A percentile compares a stretch with the other conserved stretches of the same genome.
phyloP scores from a whole-genome alignment of 2,888 invertebrate species.

The Hybos culiciformis region DNA sequence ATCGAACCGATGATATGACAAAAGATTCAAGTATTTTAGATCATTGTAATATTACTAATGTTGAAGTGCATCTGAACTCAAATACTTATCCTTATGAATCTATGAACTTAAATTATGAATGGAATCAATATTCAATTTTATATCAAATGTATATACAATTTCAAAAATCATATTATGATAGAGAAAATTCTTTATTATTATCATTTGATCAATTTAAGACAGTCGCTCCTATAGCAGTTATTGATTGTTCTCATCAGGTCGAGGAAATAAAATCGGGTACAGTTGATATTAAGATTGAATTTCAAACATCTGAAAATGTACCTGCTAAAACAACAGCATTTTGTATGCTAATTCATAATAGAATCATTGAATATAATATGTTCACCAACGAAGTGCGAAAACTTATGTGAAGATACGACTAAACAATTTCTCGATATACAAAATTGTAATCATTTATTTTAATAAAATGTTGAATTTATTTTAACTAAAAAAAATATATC shows the following conservation, averaged over 20 bases:
- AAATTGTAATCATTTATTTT: too few relatives aligned
- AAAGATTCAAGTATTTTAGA: slow-evolving; percentile 16
- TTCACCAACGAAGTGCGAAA: slow-evolving; percentile 6
- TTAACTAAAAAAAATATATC: too few relatives aligned
- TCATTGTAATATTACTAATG: slow-evolving; percentile 23
- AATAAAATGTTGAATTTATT: too few relatives aligned
- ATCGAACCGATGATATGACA: slow-evolving; percentile 20
- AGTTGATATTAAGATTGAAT: slow-evolving; percentile 7
- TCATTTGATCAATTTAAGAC: neutral
- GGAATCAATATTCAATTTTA: slow-evolving; percentile 17
- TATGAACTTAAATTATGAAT: slow-evolving; percentile 21
- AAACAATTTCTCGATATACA: too few relatives aligned
- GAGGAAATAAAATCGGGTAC: slow-evolving; percentile 12
- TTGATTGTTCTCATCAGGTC: slow-evolving; percentile 20
- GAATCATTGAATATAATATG: slow-evolving; percentile 9
- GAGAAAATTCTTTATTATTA: neutral
- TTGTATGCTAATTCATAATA: slow-evolving; percentile 9
- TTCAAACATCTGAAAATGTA: slow-evolving; percentile 2
- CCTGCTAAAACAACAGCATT: slow-evolving; percentile 5
- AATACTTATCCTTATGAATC: slow-evolving; percentile 26
- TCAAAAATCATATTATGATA: slow-evolving; percentile 16
- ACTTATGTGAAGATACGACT: too few relatives aligned
- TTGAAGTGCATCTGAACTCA: slow-evolving; percentile 26
- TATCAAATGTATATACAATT: slow-evolving; percentile 14
- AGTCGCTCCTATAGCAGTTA: slow-evolving; percentile 16